Base-by-base conservation (phyloP, 1,140 invertebrate species). In the Dinoponera quadriceps region DNA sequence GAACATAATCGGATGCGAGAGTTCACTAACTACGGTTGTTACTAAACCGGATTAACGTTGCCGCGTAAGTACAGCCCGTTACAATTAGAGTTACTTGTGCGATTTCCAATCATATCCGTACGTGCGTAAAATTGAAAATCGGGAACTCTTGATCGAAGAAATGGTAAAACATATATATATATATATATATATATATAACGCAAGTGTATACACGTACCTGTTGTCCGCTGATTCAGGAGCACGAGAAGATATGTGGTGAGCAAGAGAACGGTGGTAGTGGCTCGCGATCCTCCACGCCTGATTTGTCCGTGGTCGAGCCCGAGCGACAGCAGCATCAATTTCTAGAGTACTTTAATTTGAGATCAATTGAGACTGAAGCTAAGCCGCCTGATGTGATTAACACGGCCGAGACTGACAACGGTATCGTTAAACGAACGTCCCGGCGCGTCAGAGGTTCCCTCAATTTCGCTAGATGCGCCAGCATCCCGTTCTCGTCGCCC, bases 401-500 rank as follows among this genome's bases (percentile, higher is more conserved):
- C 3, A 57, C n/a, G 18, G 77, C 63, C 66, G 65, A 84, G 9
- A 14, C 55, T 55, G 78, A 81, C 25, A 55, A 65, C 11, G 82
- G 18, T 51, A 22, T 62, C 2, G 51, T 33, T 85, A 93, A 86
- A 86, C 89, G 94, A 57, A 88, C 92, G 22, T 94, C 95, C 1
- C 86, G 94, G 49, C 92, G 95, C 27, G 94, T 94, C 81, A 91
- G 95, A 27, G 91, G 92, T 49, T 90, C 93, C 20, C 91, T 94
- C 54, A 95, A 94, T 44, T 91, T 95, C 11, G 91, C 93, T 62
- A 92, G 95, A 55, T 95, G 93, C 82, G 88, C 94, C 18, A 92
- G 92, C 60, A 95, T 95, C 55, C 95, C 95, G 14, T 94, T 95
- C 81, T 95, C 95, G 2, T 95, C 95, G 22, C 95, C 95, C n/a